Percentiles rank a stretch among this genome's conserved stretches.
Conservation (phyloP, 2,113 vertebrate genomes). For the Tupaia chinensis region DNA sequence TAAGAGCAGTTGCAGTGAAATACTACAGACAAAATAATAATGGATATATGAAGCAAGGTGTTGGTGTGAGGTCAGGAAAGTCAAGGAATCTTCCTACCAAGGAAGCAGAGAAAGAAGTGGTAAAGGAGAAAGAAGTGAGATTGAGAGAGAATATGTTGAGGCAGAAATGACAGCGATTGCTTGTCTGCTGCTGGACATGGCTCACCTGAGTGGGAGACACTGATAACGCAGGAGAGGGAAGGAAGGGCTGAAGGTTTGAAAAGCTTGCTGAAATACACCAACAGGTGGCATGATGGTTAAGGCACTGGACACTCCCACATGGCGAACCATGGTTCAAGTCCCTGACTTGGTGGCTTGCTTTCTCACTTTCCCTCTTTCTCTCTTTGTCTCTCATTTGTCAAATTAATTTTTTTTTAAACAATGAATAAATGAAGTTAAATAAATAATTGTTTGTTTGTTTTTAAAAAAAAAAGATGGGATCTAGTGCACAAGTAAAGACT, state of each 20-base stretch:
- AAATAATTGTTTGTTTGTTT: too few species aligned
- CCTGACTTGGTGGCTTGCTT: too few species aligned
- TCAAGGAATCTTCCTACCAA: background rate
- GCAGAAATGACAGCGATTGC: background rate
- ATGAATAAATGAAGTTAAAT: too few species aligned
- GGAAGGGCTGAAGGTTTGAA: background rate
- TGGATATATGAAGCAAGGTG: background rate
- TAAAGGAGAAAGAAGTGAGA: background rate
- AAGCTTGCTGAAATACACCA: too few species aligned
- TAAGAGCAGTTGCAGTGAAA: background rate
- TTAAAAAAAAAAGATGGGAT: background rate
- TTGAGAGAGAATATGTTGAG: background rate
- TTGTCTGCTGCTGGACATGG: too few species aligned
- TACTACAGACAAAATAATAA: background rate
- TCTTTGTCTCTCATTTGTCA: too few species aligned
- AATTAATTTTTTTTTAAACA: too few species aligned
- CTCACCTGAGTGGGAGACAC: fast-evolving
- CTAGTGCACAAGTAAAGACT: background rate
- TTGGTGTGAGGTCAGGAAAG: background rate
- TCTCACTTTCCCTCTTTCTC: too few species aligned
- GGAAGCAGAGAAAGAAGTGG: background rate
- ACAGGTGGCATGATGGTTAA: too few species aligned
- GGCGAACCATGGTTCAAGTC: too few species aligned
- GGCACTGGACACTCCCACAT: too few species aligned
- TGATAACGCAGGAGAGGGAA: background rate